Conservation (phyloP, 2,113 vertebrate species). For the Aegypius monachus region DNA sequence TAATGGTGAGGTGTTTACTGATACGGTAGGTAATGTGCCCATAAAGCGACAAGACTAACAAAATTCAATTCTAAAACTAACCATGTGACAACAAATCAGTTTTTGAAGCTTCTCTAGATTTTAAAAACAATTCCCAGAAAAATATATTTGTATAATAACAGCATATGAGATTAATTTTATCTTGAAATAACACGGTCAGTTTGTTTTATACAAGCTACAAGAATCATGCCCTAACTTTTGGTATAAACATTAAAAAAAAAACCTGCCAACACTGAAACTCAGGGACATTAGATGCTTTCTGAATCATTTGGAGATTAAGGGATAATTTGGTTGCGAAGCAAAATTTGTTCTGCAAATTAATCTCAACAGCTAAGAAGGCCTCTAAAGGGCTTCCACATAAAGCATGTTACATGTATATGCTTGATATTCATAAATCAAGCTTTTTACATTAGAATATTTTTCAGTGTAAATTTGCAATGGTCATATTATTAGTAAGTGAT, state of each 20-base stretch:
- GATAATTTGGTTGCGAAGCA: constrained; percentile 27
- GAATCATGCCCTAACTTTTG: background rate
- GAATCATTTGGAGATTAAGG: constrained; percentile 27
- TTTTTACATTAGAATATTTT: background rate
- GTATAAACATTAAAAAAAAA: background rate
- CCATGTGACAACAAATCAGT: background rate
- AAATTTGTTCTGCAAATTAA: constrained; percentile 41
- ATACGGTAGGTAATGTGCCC: background rate
- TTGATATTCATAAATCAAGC: background rate
- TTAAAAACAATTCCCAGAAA: background rate
- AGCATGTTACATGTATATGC: background rate
- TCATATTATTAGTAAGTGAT: background rate
- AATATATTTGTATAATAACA: background rate
- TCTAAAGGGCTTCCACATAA: background rate
- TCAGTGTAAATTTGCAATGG: background rate
- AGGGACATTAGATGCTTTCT: background rate
- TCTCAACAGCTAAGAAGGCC: background rate
- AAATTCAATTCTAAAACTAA: background rate
- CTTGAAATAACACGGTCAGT: background rate
- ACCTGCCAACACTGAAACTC: background rate
- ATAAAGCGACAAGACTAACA: background rate
- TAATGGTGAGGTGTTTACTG: background rate
- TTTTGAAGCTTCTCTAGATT: background rate
- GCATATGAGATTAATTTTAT: background rate
- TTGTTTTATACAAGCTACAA: background rate